Evolutionary conservation across 2,797 vertebrate species (phyloP).

Genomic region (Tadarida brasiliensis): DNA sequence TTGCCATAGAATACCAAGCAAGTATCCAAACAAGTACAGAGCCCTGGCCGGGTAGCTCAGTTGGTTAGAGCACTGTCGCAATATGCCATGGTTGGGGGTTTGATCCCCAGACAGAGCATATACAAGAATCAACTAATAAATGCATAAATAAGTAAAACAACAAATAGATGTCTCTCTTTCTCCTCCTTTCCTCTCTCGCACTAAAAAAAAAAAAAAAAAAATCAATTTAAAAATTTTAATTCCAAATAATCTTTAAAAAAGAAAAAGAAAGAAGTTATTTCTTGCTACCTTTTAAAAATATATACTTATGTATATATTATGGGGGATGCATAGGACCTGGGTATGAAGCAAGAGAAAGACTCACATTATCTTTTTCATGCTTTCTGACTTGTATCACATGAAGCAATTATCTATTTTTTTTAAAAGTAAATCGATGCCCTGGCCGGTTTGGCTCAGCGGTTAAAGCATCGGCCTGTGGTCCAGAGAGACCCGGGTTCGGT

Average conservation of each 20-base stretch:
- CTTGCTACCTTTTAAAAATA: neutral
- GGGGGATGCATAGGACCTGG: neutral
- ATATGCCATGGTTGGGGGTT: neutral
- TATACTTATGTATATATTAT: neutral
- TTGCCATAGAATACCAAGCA: accelerated
- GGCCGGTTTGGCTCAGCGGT: too few species aligned
- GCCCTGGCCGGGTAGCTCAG: neutral
- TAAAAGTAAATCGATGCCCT: too few species aligned
- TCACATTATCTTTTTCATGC: neutral
- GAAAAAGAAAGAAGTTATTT: neutral
- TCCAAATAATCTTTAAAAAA: neutral
- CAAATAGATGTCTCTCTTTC: neutral
- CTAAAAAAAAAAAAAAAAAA: neutral
- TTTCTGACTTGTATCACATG: neutral
- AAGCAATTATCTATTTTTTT: slow-evolving; percentile 9
- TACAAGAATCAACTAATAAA: neutral
- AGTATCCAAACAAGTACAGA: neutral
- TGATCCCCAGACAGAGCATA: neutral
- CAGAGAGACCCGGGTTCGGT: too few species aligned
- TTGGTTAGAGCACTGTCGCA: neutral
- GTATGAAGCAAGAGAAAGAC: neutral
- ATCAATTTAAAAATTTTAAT: neutral
- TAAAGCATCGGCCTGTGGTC: too few species aligned
- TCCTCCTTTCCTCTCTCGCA: neutral
- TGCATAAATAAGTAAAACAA: neutral